Percentiles rank a stretch among this genome's conserved stretches.
These are phyloP conservation scores for Hemibates koningsi DNA, from an alignment of 2,113 vertebrate genomes.

Conservation along the genomic window DNA sequence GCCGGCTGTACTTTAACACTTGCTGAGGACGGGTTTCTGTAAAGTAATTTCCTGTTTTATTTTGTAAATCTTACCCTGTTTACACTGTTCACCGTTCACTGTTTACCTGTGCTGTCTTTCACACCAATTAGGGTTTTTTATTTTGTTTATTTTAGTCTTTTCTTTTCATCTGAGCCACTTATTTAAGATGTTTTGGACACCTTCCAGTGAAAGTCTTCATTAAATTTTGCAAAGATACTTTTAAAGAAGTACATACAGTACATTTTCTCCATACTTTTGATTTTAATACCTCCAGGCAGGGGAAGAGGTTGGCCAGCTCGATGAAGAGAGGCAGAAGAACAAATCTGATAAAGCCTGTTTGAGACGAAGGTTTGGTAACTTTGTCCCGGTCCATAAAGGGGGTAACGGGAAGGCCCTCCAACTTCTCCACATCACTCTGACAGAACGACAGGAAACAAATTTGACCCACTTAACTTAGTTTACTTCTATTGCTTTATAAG, in stretches of 20 bases:
- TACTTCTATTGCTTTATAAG: not conserved
- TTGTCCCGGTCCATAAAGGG: slow-evolving; percentile 80
- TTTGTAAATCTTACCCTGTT: not conserved
- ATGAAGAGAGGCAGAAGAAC: slow-evolving; percentile 75
- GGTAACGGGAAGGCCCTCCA: slow-evolving; percentile 76
- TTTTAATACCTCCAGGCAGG: slow-evolving; percentile 68
- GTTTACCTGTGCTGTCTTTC: not conserved
- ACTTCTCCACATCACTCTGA: slow-evolving; percentile 76
- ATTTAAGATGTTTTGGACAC: not conserved
- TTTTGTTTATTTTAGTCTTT: not conserved
- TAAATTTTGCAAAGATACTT: not conserved
- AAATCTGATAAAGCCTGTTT: slow-evolving; percentile 77
- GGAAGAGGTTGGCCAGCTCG: slow-evolving; percentile 75
- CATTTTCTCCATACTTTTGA: not conserved
- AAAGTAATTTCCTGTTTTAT: not conserved
- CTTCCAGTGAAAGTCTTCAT: not conserved
- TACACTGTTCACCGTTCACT: not conserved
- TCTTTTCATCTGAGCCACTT: not conserved
- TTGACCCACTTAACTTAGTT: not conserved
- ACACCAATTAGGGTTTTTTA: rapidly evolving
- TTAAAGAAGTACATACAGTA: not conserved
- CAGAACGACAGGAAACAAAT: not conserved
- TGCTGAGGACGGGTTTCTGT: not conserved
- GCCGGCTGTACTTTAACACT: rapidly evolving
- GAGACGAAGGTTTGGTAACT: slow-evolving; percentile 75